phyloP scores from a whole-genome alignment of 2,113 vertebrate genomes.

The Halcyon malimbica region DNA sequence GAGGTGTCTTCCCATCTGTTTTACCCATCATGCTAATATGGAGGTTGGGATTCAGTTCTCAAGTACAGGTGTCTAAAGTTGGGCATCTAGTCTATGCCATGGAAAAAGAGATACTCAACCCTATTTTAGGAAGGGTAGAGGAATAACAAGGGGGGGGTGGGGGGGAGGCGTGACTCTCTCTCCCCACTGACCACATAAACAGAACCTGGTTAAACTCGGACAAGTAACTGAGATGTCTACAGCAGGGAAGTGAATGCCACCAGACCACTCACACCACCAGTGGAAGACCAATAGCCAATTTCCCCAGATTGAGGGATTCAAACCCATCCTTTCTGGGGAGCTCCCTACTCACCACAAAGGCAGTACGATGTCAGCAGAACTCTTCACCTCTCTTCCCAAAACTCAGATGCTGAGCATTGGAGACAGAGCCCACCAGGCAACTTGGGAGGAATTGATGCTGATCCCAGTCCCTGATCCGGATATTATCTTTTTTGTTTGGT shows the following conservation, averaged over 20 bases:
- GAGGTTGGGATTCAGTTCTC: neutral
- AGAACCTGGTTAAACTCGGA: neutral
- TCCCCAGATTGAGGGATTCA: neutral
- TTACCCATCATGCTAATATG: neutral
- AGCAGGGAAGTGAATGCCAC: neutral
- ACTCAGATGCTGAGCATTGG: neutral
- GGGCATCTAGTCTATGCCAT: neutral
- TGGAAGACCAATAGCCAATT: neutral
- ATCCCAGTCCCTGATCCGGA: rapidly evolving
- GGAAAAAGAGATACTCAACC: neutral
- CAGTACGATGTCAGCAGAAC: neutral
- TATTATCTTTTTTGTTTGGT: neutral
- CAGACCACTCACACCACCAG: neutral
- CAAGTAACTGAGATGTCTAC: neutral
- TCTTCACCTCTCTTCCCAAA: neutral
- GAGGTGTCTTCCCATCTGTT: neutral
- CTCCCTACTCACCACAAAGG: neutral
- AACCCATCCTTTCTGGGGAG: neutral
- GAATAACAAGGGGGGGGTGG: neutral
- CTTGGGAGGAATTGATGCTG: neutral
- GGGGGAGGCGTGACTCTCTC: too few relatives aligned
- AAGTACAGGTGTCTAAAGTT: neutral
- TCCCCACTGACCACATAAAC: neutral
- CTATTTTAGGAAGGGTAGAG: neutral
- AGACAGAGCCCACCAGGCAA: neutral